Evolutionary conservation across 2,888 invertebrate genomes (phyloP).

Genomic region (Dynastes grantii): DNA sequence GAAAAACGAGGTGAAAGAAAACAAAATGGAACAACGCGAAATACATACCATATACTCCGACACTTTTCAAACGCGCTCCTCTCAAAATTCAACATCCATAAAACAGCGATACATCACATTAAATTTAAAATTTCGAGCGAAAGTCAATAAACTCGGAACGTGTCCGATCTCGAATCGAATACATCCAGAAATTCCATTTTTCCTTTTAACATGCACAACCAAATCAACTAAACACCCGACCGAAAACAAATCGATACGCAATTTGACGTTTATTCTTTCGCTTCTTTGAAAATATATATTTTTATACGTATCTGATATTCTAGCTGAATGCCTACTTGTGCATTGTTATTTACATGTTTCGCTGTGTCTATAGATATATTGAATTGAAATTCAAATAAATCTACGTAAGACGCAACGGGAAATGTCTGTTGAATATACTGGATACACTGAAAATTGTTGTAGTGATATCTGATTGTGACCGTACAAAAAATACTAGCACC

Average conservation of each 20-base stretch:
- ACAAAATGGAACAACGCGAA: slow-evolving; percentile 14
- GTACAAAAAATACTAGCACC: no score
- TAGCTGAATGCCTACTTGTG: not conserved
- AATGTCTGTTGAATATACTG: no score
- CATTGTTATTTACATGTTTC: not conserved
- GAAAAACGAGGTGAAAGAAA: slow-evolving; percentile 3
- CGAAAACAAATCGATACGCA: slow-evolving; percentile 31
- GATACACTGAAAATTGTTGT: no score
- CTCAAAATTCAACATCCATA: slow-evolving; percentile 43
- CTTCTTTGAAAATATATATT: not conserved
- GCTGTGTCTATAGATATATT: no score
- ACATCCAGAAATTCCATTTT: slow-evolving; percentile 34
- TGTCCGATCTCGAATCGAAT: slow-evolving; percentile 14
- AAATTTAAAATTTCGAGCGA: slow-evolving; percentile 43
- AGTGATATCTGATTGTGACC: no score
- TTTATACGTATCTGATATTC: not conserved
- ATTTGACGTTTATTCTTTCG: not conserved
- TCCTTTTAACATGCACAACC: slow-evolving; percentile 34
- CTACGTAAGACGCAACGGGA: no score
- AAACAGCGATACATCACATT: slow-evolving; percentile 45
- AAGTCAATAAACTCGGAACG: slow-evolving; percentile 39
- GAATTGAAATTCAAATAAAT: no score
- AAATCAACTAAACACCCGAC: slow-evolving; percentile 26
- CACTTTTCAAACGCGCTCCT: slow-evolving; percentile 17
- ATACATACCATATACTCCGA: not conserved